Percentiles rank a stretch among this genome's conserved stretches.
Evolutionary conservation across 1,140 invertebrate species (phyloP).

Genomic region (Drosophila rhopaloa): DNA sequence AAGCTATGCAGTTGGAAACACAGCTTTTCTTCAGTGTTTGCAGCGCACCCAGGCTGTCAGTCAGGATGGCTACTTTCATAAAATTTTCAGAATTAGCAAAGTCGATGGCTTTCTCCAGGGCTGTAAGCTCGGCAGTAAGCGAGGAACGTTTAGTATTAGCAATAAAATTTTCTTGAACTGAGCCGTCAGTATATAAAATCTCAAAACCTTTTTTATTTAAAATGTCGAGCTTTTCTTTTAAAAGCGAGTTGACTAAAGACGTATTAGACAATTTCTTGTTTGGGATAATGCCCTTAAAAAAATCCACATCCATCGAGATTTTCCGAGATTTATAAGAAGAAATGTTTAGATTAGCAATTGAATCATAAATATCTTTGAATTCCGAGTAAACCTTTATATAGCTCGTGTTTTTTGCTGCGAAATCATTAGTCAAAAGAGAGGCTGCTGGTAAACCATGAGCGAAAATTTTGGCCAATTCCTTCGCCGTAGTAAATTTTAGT

Average conservation of each 20-base stretch:
- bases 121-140: not conserved
- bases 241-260: too few species aligned
- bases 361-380: constrained; percentile 3
- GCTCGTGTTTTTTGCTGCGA: not conserved
- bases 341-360: not conserved
- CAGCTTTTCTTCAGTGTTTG: constrained; percentile 3
- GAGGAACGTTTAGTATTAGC: not conserved
- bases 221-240: constrained; percentile 1
- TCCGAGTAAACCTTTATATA: not conserved
- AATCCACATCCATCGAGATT: not conserved
- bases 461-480: too few species aligned
- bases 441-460: too few species aligned
- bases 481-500: too few species aligned
- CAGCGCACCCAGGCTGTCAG: not conserved
- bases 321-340: constrained; percentile 1
- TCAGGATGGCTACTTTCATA: too few species aligned
- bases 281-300: not conserved
- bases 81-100: not conserved
- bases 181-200: too few species aligned
- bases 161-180: too few species aligned
- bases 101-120: constrained; percentile 1
- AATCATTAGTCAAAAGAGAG: not conserved
- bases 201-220: constrained; percentile 2
- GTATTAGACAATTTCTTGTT: too few species aligned
- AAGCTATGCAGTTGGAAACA: not conserved